phyloP scores from a whole-genome alignment of 2,797 vertebrate genomes.

The Sebastes umbrosus region DNA sequence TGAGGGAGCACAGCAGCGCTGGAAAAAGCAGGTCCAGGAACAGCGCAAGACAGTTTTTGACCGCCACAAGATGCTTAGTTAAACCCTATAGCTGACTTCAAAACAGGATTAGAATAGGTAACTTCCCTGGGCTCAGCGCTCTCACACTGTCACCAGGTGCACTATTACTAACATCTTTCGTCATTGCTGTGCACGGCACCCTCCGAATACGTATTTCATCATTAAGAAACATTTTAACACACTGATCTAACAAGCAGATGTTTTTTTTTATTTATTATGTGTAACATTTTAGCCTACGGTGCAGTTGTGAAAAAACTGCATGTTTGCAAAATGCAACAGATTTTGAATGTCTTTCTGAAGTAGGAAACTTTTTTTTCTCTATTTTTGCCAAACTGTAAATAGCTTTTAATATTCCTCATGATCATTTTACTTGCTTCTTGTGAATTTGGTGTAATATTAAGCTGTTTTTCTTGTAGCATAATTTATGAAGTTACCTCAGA shows the following conservation, averaged over 20 bases:
- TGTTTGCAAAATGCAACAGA: slow-evolving; percentile 16
- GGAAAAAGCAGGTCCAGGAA: slow-evolving; percentile 97
- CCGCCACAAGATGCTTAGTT: slow-evolving; percentile 97
- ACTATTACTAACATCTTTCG: slow-evolving; percentile 2
- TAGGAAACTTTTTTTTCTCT: not conserved
- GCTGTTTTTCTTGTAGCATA: not conserved
- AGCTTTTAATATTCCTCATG: not conserved
- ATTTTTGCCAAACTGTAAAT: slow-evolving; percentile 13
- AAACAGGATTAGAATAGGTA: slow-evolving; percentile 25
- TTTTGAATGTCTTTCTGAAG: slow-evolving; percentile 22
- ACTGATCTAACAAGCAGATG: not conserved
- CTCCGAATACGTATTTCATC: not conserved
- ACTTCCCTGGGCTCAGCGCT: not conserved
- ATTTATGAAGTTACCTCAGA: slow-evolving; percentile 32
- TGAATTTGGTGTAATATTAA: not conserved
- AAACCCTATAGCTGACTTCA: slow-evolving; percentile 48
- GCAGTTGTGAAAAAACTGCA: slow-evolving; percentile 6
- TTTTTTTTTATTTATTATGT: not conserved
- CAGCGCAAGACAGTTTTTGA: slow-evolving; percentile 96
- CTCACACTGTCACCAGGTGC: slow-evolving; percentile 48
- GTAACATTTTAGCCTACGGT: not conserved
- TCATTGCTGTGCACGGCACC: slow-evolving; percentile 10
- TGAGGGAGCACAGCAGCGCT: slow-evolving; percentile 95
- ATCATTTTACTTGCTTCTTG: not conserved
- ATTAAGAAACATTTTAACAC: slow-evolving; percentile 3